Base-by-base conservation (phyloP, 2,113 vertebrate species). In the Petrocephalus microphthalmus region DNA sequence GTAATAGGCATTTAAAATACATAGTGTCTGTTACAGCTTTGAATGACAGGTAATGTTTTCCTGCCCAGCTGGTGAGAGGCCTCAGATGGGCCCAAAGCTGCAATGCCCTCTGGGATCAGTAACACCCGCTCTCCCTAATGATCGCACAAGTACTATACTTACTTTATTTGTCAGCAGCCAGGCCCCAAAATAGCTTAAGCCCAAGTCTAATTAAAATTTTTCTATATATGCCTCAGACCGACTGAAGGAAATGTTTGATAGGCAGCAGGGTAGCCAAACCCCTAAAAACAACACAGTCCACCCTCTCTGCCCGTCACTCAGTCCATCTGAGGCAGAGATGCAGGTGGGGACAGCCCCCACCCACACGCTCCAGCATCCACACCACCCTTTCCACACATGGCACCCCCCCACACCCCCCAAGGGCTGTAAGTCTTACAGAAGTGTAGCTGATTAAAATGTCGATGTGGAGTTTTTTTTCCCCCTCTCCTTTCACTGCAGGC, bases 401-500 rank as follows among this genome's bases (percentile, higher is more conserved):
- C 83, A 49, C 11, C 56, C 20, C 64, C 74, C 60, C 22, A n/a
- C n/a, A n/a, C 29, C 84, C 22, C 25, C 84, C n/a, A 29, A 42
- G 60, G 47, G 45, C 82, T 52, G 25, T 64, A 53, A 82, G 42
- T 88, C 52, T 74, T 74, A 86, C 74, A 82, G 42, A 86, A 60
- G 42, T 87, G 57, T 33, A 84, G 89, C 86, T 88, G 86, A 88
- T 74, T 85, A 88, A 87, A 84, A 90, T 85, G 88, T 84, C 87
- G 53, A 57, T 33, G 52, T 64, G 33, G 54, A 25, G n/a, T n/a
- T 37, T 37, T 42, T 42, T 37, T 37, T 17, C 19, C 1, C 5
- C 6, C 19, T 3, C 17, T 42, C 7, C 29, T 71, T 7, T 74
- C 54, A 83, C 78, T 67, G 81, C 0, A 17, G 49, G 88, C 88